Evolutionary conservation across 1,140 invertebrate genomes (phyloP), one percentile per base, ranked within the genome.

Genomic region (Aleiodes sp.): DNA sequence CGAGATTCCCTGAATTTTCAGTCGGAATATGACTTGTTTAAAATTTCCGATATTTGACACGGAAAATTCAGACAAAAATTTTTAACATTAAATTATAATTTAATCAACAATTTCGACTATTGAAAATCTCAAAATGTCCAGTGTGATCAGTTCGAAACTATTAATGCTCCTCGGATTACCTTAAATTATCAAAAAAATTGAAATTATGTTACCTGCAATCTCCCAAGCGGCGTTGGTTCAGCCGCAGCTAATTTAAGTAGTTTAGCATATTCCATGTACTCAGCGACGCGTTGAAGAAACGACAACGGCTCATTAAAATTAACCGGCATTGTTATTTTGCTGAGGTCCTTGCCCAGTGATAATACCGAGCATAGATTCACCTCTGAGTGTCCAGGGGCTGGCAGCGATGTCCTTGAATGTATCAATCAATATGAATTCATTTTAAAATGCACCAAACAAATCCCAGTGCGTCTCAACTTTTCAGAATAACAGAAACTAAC

Each of bases 241-340:
- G 91, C 86, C 0, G 92, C 88, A 6, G 95, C 95, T 74, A 91
- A 88, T 43, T 92, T 89, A 4, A 99, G 86, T n/a, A 98, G 86
- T 77, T 94, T 88, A 2, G 92, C 90, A 80, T 99, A 99, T 84
- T 98, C 96, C 91, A 98, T 92, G 80, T 97, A 96, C 87, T 99
- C 97, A 12, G 95, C 91, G 80, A 99, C 92, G 70, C 97, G 88
- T 88, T 99, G 96, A 6, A 99, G 89, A 84, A 99, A 98, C 75
- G 94, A 96, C 33, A 99, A 86, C 0, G 97, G 97, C 86, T 99
- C 97, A 85, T 99, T 99, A 85, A 98, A 97, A 57, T 96, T 92
- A 37, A 99, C 95, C 28, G 97, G 97, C 96, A 99, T 98, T 7
- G 96, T 96, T 77, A 98, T 97, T 87, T 98, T 98, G 76, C 95